A percentile compares a stretch with the other conserved stretches of the same genome.
Conservation (phyloP, 2,113 vertebrate species). For the Lasiurus borealis region DNA sequence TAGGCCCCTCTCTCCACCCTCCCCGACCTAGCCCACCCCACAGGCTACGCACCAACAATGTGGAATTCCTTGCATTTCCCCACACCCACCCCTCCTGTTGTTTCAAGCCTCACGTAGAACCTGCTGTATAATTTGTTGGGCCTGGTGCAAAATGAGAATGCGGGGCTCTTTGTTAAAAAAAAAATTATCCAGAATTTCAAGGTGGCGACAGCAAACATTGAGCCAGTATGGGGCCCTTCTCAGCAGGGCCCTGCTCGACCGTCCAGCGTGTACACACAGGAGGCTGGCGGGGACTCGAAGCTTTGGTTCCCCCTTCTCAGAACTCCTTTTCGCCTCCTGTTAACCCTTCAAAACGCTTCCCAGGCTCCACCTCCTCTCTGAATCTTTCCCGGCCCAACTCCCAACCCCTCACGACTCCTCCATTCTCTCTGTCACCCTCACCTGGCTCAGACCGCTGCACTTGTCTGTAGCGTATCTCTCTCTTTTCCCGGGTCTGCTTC, state of each 20-base stretch:
- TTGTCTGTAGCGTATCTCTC: neutral
- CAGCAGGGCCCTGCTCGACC: neutral
- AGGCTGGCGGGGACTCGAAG: neutral
- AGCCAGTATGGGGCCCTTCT: neutral
- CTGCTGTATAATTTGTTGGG: neutral
- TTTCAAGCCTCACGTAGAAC: neutral
- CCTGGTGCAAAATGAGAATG: neutral
- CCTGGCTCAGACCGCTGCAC: neutral
- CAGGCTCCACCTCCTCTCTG: neutral
- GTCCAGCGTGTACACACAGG: fast-evolving
- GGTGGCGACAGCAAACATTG: neutral
- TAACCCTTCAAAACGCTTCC: neutral
- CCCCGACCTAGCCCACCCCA: fast-evolving
- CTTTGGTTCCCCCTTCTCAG: neutral
- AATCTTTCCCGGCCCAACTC: neutral
- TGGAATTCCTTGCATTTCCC: neutral
- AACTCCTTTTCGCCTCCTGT: neutral
- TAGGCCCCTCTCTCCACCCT: neutral
- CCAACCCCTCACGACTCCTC: neutral
- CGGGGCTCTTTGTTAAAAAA: neutral
- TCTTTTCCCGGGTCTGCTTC: neutral
- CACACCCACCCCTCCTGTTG: neutral
- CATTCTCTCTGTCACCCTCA: neutral
- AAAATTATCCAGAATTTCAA: neutral
- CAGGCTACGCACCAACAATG: neutral